A percentile compares a stretch with the other conserved stretches of the same genome.
phyloP scores from a whole-genome alignment of 2,113 vertebrate genomes.

The Brachyistius frenatus region DNA sequence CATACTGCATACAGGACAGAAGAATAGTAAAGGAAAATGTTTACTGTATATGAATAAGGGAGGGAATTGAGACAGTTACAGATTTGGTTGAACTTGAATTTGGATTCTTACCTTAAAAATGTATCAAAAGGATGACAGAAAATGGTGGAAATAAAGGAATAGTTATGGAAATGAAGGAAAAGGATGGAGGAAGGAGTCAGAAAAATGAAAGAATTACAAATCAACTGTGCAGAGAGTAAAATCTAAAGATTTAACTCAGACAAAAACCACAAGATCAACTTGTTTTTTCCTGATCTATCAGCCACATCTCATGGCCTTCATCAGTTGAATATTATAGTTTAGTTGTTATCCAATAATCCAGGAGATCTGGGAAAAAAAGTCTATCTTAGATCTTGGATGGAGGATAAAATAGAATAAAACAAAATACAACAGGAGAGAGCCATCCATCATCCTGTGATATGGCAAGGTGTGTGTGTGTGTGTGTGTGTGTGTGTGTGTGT shows the following conservation, averaged over 20 bases:
- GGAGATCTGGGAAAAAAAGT: neutral
- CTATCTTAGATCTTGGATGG: neutral
- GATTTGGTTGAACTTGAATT: too few relatives aligned
- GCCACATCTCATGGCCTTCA: neutral
- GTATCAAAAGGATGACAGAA: neutral
- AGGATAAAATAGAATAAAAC: constrained; percentile 1
- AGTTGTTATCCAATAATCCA: constrained; percentile 1
- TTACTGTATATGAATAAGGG: neutral
- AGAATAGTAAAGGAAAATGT: neutral
- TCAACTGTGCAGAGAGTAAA: too few relatives aligned
- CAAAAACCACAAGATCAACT: too few relatives aligned
- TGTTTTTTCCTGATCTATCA: neutral
- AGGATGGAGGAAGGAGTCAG: too few relatives aligned
- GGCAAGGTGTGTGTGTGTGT: constrained; percentile 36
- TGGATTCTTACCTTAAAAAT: neutral
- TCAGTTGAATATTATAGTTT: neutral
- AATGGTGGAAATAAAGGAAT: too few relatives aligned
- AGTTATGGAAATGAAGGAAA: too few relatives aligned
- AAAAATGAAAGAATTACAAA: too few relatives aligned
- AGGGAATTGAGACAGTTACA: neutral
- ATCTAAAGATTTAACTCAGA: too few relatives aligned
- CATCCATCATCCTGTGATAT: constrained; percentile 48
- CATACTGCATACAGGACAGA: neutral
- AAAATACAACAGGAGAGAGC: constrained; percentile 6
- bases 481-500: too few relatives aligned